These are phyloP conservation scores for Ischnus inquisitorius DNA, from an alignment of 2,888 invertebrate species.

Conservation along the genomic window DNA sequence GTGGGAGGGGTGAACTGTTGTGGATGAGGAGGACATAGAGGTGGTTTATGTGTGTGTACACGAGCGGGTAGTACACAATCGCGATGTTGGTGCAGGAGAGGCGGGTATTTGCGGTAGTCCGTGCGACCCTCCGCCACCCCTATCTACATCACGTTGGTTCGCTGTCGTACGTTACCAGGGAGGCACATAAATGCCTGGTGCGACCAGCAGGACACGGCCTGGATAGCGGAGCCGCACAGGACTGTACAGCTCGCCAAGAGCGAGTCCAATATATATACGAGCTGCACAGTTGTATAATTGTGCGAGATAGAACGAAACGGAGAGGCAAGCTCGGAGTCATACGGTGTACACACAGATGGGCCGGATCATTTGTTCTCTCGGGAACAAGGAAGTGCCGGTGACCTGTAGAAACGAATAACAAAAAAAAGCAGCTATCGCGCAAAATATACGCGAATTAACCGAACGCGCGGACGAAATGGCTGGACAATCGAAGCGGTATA, in stretches of 20 bases:
- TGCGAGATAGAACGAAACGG: conserved; percentile 50
- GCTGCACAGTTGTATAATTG: conserved; percentile 50
- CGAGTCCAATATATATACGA: conserved; percentile 52
- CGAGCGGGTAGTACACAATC: conserved; percentile 21
- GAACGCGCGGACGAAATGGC: conserved; percentile 10
- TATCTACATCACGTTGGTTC: conserved; percentile 62
- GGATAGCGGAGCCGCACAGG: conserved; percentile 54
- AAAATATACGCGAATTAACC: conserved; percentile 11
- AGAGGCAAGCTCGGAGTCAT: conserved; percentile 64
- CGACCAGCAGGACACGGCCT: conserved; percentile 66
- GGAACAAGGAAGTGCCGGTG: conserved; percentile 14
- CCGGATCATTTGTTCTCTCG: conserved; percentile 26
- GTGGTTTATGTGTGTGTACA: background rate
- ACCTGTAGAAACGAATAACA: background rate
- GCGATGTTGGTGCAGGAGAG: conserved; percentile 58
- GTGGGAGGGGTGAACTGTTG: conserved; percentile 6
- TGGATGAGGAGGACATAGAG: background rate
- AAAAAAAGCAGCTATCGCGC: background rate
- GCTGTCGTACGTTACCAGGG: conserved; percentile 59
- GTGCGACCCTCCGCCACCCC: conserved; percentile 51
- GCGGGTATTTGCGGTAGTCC: conserved; percentile 68
- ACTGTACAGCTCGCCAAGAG: conserved; percentile 34
- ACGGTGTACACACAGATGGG: conserved; percentile 23
- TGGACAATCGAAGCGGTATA: conserved; percentile 6
- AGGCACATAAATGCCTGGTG: conserved; percentile 66